Evolutionary conservation across 2,113 vertebrate species (phyloP).

Genomic region (Pao palembangensis): DNA sequence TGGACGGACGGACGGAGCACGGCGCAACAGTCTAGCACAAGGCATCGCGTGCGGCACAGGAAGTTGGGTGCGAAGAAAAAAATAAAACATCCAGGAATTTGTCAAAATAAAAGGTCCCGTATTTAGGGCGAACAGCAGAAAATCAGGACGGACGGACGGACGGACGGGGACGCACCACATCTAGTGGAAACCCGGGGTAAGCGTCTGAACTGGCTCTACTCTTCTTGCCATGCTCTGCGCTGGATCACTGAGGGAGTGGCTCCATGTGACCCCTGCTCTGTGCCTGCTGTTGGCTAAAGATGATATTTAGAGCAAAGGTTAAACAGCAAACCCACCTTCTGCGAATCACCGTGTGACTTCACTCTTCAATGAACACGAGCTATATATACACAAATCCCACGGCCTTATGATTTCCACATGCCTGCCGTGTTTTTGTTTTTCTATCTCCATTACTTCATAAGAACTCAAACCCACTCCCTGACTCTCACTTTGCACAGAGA

Average conservation of each 20-base stretch:
- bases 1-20: too few species aligned
- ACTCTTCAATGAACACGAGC: constrained; percentile 67
- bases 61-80: too few species aligned
- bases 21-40: too few species aligned
- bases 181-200: too few species aligned
- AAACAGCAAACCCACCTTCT: constrained; percentile 54
- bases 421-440: constrained; percentile 67
- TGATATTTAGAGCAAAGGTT: constrained; percentile 59
- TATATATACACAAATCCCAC: constrained; percentile 61
- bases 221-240: constrained; percentile 16
- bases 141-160: too few species aligned
- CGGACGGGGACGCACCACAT: too few species aligned
- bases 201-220: too few species aligned
- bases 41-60: too few species aligned
- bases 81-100: too few species aligned
- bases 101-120: too few species aligned
- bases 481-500: constrained; percentile 34
- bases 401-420: constrained; percentile 78
- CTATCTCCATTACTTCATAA: constrained; percentile 62
- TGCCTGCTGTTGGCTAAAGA: constrained; percentile 59
- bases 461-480: constrained; percentile 38
- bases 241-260: constrained; percentile 47
- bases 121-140: too few species aligned
- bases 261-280: constrained; percentile 42
- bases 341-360: constrained; percentile 63